These are phyloP conservation scores for Cataglyphis hispanica DNA, from an alignment of 1,140 invertebrate genomes.

Conservation along the genomic window DNA sequence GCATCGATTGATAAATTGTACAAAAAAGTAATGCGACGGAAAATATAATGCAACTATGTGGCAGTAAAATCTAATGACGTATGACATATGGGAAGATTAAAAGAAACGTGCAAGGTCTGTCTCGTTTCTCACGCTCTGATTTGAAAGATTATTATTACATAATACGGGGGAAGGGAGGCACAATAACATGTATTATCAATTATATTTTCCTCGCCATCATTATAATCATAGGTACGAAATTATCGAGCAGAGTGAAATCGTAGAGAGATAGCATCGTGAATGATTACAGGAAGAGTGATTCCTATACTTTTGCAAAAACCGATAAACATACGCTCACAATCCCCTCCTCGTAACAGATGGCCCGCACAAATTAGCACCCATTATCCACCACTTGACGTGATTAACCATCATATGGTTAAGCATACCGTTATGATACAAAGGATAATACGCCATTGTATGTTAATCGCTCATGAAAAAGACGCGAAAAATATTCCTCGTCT, in stretches of 20 bases:
- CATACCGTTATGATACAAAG: conserved; percentile 32
- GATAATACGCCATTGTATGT: conserved; percentile 55
- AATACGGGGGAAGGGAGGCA: background rate
- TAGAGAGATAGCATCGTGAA: conserved; percentile 53
- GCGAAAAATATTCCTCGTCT: conserved; percentile 39
- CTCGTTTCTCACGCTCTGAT: conserved; percentile 36
- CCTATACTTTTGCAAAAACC: conserved; percentile 56
- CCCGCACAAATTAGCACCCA: conserved; percentile 62
- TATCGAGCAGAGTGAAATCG: conserved; percentile 16
- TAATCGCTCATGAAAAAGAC: conserved; percentile 61
- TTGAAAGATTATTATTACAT: conserved; percentile 5
- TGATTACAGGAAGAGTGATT: conserved; percentile 64
- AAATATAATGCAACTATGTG: background rate
- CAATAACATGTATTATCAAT: background rate
- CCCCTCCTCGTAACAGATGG: conserved; percentile 49
- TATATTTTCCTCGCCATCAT: conserved; percentile 4
- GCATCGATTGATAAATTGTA: background rate
- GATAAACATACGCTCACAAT: conserved; percentile 45
- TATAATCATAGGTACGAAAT: background rate
- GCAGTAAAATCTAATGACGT: conserved; percentile 11
- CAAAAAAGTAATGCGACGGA: background rate
- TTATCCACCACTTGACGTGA: conserved; percentile 67
- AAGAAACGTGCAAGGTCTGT: background rate
- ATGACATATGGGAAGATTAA: background rate
- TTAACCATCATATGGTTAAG: conserved; percentile 49